Base-by-base conservation (phyloP, 2,797 vertebrate species). In the Oreochromis grahami region DNA sequence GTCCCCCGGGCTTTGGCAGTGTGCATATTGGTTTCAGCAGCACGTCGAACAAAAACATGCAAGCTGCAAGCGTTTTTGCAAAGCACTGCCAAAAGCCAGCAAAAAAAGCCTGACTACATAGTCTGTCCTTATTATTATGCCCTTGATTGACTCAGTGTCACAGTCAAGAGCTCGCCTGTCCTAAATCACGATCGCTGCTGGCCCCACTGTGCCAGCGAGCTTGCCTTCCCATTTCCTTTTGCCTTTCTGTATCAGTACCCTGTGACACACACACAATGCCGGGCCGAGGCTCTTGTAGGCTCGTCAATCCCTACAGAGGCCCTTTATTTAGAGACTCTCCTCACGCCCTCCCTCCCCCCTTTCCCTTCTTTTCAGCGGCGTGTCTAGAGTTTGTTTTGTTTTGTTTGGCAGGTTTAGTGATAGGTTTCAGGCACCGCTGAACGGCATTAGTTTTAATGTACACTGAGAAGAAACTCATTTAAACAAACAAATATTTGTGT, bases 191-290 rank as follows among this genome's bases (percentile, higher is more conserved):
- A 91, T 78, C 65, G 76, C 91, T 85, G 81, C 87, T 91, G 89
- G 93, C 87, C 87, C 86, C 81, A 13, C 84, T 74, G 84, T 86
- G 90, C 90, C 86, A 65, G 87, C 65, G 10, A 89, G 88, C 81
- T 78, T 58, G 45, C 78, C 83, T 85, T 90, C 83, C 87, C 83
- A 84, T 85, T 92, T 88, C 89, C 87, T 83, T 81, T 90, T 80
- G 89, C 88, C 90, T 92, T 83, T 94, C 91, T 90, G 86, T 93
- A 94, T 95, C 94, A 92, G 91, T 88, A 88, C 89, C 89, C 94
- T 87, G 90, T 96, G 95, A 96, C 95, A 94, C 94, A 86, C 95
- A 95, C 95, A 96, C 94, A 95, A 96, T 94, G 94, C 92, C 89
- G 79, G 86, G 93, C 94, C 89, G 82, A 94, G 90, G 91, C 93